These are phyloP conservation scores for Argyresthia goedartella DNA, from an alignment of 2,888 invertebrate genomes.

Conservation along the genomic window DNA sequence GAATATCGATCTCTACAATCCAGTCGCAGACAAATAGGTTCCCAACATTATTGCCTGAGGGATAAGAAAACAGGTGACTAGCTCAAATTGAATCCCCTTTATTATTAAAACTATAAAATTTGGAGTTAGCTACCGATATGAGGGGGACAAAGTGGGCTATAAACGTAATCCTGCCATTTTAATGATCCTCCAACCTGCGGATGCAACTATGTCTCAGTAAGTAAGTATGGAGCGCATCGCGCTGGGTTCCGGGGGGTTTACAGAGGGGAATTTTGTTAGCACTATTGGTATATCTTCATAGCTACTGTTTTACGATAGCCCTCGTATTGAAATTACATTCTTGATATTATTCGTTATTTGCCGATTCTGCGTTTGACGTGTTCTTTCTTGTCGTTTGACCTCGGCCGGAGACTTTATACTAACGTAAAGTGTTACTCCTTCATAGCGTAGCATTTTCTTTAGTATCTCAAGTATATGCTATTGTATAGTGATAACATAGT, in stretches of 20 bases:
- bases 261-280: constrained; percentile 10
- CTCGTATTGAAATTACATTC: neutral
- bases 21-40: neutral
- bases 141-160: constrained; percentile 59
- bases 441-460: too few relatives aligned
- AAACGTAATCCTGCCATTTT: constrained; percentile 68
- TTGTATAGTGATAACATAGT: too few relatives aligned
- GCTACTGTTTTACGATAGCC: constrained; percentile 8
- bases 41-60: constrained; percentile 15
- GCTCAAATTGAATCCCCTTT: constrained; percentile 63
- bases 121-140: constrained; percentile 42
- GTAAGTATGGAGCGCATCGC: too few relatives aligned
- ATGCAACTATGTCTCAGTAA: constrained; percentile 56
- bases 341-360: too few relatives aligned
- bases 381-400: too few relatives aligned
- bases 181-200: constrained; percentile 60
- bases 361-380: too few relatives aligned
- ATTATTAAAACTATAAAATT: constrained; percentile 62
- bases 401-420: too few relatives aligned
- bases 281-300: constrained; percentile 25
- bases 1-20: neutral
- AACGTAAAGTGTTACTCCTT: too few relatives aligned
- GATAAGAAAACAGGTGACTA: constrained; percentile 59
- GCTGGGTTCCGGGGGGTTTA: too few relatives aligned
- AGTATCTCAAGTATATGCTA: too few relatives aligned